These are phyloP conservation scores for Acrobeloides nanus DNA, from an alignment of 2,888 invertebrate genomes.

Conservation along the genomic window DNA sequence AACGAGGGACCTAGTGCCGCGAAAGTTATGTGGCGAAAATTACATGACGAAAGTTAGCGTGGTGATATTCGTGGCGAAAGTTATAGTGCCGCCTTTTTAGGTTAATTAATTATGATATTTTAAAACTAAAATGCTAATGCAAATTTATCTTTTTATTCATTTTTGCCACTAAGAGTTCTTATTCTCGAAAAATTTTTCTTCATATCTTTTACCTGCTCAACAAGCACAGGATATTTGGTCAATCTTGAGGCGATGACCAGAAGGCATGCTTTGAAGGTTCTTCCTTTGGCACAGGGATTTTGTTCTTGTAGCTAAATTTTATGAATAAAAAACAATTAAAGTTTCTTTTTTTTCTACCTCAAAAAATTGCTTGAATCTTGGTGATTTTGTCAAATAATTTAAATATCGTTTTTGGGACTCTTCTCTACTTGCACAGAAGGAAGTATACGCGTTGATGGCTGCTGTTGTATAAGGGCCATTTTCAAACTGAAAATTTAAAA, in stretches of 20 bases:
- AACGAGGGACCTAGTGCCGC: too few relatives aligned
- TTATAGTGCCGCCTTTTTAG: too few relatives aligned
- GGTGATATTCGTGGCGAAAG: too few relatives aligned
- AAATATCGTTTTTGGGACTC: conserved; percentile 15
- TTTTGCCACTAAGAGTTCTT: too few relatives aligned
- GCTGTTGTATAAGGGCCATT: conserved; percentile 14
- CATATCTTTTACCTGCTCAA: conserved; percentile 28
- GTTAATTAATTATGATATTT: too few relatives aligned
- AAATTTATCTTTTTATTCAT: too few relatives aligned
- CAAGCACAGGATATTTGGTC: conserved; percentile 29
- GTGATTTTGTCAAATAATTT: conserved; percentile 12
- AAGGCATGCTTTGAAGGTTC: conserved; percentile 20
- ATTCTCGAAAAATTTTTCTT: too few relatives aligned
- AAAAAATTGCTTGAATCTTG: conserved; percentile 18
- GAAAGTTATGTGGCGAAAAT: too few relatives aligned
- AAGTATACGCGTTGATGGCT: conserved; percentile 28
- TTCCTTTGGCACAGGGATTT: conserved; percentile 11
- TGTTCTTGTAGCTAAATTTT: conserved; percentile 11
- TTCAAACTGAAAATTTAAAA: conserved; percentile 8
- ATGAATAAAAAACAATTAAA: conserved; percentile 14
- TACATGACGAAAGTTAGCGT: too few relatives aligned
- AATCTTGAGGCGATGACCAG: conserved; percentile 27
- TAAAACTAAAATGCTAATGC: too few relatives aligned
- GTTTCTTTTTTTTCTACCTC: conserved; percentile 15
- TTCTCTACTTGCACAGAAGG: conserved; percentile 22